These are phyloP conservation scores for Criorhina ranunculi DNA, from an alignment of 2,888 invertebrate species.

Conservation along the genomic window DNA sequence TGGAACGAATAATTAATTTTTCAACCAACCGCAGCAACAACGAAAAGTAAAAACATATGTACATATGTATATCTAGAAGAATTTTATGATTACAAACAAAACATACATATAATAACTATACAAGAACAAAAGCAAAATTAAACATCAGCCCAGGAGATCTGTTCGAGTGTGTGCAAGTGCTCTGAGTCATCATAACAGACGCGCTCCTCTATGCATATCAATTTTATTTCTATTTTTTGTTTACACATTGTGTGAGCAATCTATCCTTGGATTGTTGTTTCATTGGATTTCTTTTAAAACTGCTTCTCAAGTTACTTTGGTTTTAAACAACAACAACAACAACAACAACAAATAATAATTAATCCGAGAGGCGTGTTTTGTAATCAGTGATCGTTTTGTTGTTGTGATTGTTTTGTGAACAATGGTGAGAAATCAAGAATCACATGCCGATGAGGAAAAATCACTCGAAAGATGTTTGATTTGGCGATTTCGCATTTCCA, in stretches of 20 bases:
- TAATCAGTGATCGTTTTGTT: constrained; percentile 44
- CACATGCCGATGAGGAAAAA: background rate
- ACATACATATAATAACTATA: constrained; percentile 12
- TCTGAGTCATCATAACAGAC: constrained; percentile 42
- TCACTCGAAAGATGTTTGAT: constrained; percentile 27
- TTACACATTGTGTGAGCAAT: constrained; percentile 56
- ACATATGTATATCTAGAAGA: background rate
- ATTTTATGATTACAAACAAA: constrained; percentile 27
- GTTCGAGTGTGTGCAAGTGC: background rate
- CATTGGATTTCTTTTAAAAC: constrained; percentile 36
- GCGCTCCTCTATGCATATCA: constrained; percentile 54
- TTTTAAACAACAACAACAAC: too few species aligned
- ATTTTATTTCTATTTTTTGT: constrained; percentile 41
- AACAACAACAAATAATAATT: background rate
- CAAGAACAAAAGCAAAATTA: background rate
- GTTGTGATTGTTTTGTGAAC: constrained; percentile 13
- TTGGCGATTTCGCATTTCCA: constrained; percentile 24
- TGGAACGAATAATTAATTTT: constrained; percentile 62
- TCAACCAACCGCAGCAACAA: constrained; percentile 30
- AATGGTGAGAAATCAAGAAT: constrained; percentile 43
- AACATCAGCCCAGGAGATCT: constrained; percentile 25
- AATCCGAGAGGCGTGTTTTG: constrained; percentile 49
- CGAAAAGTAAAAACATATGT: background rate
- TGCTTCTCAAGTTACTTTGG: constrained; percentile 20
- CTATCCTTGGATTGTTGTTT: constrained; percentile 23